Conservation (phyloP, 2,797 vertebrate genomes). For the Sus cebifrons region DNA sequence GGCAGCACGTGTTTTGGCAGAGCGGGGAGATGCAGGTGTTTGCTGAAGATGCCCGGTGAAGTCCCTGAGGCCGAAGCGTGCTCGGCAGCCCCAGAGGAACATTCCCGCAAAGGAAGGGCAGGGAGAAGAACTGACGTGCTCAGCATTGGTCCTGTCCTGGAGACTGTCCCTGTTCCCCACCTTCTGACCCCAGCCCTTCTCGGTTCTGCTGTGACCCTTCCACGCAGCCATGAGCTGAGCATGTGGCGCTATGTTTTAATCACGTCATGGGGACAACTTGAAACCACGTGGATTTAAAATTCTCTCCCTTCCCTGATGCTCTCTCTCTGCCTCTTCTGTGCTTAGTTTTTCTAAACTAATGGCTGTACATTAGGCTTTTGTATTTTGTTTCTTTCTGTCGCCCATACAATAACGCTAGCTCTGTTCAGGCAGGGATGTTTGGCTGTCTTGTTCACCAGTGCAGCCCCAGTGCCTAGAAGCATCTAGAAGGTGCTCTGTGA, state of each 20-base stretch:
- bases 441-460: neutral
- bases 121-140: neutral
- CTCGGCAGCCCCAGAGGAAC: neutral
- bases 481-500: neutral
- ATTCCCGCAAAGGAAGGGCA: neutral
- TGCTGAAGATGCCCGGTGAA: neutral
- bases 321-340: neutral
- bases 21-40: neutral
- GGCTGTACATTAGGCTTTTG: neutral
- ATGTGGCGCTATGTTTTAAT: fast-evolving
- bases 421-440: neutral
- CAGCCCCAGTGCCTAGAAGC: neutral
- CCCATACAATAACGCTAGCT: neutral
- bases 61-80: neutral
- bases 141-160: neutral
- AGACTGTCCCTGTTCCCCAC: neutral
- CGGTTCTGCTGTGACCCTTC: neutral
- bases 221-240: fast-evolving
- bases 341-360: neutral
- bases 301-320: fast-evolving
- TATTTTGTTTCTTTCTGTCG: neutral
- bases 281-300: neutral
- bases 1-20: neutral
- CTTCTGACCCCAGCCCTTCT: neutral
- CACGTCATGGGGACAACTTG: neutral